A percentile compares a stretch with the other conserved stretches of the same genome.
These are phyloP conservation scores for Ctenosaura bakeri DNA, from an alignment of 2,797 vertebrate genomes.

Conservation along the genomic window DNA sequence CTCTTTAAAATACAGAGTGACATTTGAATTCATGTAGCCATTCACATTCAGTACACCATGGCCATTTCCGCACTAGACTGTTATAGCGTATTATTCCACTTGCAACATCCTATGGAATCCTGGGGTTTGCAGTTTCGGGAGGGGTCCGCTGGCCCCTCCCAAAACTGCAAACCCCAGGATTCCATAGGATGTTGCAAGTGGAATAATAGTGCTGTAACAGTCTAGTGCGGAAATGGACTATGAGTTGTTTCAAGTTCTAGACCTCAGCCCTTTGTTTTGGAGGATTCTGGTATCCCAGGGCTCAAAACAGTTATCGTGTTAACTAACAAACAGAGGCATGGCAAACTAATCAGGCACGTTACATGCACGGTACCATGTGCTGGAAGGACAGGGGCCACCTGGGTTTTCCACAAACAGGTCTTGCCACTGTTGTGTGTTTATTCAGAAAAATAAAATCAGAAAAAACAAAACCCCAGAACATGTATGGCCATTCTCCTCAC, in stretches of 20 bases:
- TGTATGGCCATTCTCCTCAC: not conserved
- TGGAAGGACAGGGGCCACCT: not conserved
- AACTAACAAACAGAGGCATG: not conserved
- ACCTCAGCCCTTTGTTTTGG: not conserved
- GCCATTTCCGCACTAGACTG: too few species aligned
- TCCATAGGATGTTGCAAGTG: too few species aligned
- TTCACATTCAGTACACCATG: not conserved
- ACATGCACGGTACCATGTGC: not conserved
- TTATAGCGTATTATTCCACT: too few species aligned
- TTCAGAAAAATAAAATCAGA: too few species aligned
- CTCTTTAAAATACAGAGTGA: not conserved
- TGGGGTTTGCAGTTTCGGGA: too few species aligned
- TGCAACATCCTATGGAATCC: too few species aligned
- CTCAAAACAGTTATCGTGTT: not conserved
- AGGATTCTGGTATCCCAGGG: not conserved
- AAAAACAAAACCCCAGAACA: too few species aligned
- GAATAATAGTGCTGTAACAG: too few species aligned
- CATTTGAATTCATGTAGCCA: not conserved
- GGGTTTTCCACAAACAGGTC: not conserved
- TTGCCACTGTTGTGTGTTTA: not conserved
- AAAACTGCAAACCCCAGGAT: too few species aligned
- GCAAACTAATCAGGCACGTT: too few species aligned
- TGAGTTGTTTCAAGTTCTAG: not conserved
- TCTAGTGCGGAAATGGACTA: too few species aligned
- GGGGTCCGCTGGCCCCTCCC: too few species aligned